These are phyloP conservation scores for Cyrtorhinus lividipennis DNA, from an alignment of 1,140 invertebrate species.

Conservation along the genomic window DNA sequence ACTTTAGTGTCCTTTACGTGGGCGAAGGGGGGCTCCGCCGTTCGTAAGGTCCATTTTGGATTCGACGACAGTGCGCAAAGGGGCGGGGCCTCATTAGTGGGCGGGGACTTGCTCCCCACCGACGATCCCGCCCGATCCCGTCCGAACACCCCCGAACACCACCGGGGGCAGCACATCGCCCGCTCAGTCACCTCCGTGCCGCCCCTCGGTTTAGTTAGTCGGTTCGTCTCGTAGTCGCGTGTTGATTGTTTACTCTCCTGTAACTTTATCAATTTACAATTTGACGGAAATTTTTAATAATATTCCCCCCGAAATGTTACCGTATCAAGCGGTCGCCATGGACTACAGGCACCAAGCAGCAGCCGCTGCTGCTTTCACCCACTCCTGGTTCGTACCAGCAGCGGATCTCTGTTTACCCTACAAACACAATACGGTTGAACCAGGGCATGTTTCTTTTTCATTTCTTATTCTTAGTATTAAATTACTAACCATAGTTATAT, in stretches of 20 bases:
- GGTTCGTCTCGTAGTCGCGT: not conserved
- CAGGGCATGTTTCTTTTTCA: conserved; percentile 68
- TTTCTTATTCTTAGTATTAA: too few species aligned
- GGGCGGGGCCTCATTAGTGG: conserved; percentile 3
- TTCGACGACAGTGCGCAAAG: not conserved
- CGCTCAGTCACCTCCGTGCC: not conserved
- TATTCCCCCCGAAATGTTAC: conserved; percentile 46
- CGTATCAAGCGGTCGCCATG: conserved; percentile 74
- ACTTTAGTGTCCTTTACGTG: not conserved
- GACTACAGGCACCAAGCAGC: conserved; percentile 71
- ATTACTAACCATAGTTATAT: too few species aligned
- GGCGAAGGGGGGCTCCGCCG: not conserved
- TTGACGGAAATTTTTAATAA: conserved; percentile 1
- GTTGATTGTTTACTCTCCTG: conserved; percentile 5
- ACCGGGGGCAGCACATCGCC: not conserved
- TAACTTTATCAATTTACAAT: not conserved
- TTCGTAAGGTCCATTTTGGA: not conserved
- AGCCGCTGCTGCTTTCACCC: conserved; percentile 69
- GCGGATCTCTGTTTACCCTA: conserved; percentile 73
- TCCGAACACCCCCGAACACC: conserved; percentile 1
- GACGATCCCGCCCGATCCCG: not conserved
- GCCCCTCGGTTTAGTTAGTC: not conserved
- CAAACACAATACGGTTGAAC: conserved; percentile 65
- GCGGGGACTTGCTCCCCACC: not conserved
- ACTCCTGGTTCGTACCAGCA: conserved; percentile 87